Evolutionary conservation across 2,113 vertebrate genomes (phyloP).

Genomic region (Eurypyga helias): DNA sequence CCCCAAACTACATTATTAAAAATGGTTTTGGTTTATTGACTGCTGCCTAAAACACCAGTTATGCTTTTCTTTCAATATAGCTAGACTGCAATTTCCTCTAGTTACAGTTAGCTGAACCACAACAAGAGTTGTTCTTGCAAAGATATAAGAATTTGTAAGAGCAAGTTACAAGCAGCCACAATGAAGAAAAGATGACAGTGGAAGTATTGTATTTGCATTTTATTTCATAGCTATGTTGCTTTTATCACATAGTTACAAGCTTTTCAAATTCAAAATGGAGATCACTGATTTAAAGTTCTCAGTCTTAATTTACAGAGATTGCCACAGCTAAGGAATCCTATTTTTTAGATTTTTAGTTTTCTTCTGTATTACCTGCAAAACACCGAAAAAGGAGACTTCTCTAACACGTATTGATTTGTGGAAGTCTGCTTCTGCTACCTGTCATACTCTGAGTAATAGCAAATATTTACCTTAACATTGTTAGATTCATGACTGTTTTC

Average conservation of each 20-base stretch:
- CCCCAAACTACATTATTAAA: background rate
- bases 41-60: background rate
- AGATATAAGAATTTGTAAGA: background rate
- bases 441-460: background rate
- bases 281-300: background rate
- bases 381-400: background rate
- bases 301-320: background rate
- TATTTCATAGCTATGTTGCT: background rate
- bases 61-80: background rate
- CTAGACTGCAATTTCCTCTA: background rate
- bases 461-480: background rate
- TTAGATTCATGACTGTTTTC: background rate
- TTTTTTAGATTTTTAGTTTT: background rate
- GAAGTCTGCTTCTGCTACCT: background rate
- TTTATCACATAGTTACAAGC: background rate
- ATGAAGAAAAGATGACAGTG: background rate
- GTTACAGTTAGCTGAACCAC: background rate
- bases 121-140: background rate
- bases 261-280: background rate
- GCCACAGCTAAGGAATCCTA: background rate
- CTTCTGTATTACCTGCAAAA: background rate
- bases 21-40: background rate
- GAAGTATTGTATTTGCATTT: background rate
- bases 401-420: background rate
- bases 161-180: background rate